Percentiles rank a stretch among this genome's conserved stretches.
phyloP scores from a whole-genome alignment of 2,888 invertebrate species.

The Phragmatobia fuliginosa region DNA sequence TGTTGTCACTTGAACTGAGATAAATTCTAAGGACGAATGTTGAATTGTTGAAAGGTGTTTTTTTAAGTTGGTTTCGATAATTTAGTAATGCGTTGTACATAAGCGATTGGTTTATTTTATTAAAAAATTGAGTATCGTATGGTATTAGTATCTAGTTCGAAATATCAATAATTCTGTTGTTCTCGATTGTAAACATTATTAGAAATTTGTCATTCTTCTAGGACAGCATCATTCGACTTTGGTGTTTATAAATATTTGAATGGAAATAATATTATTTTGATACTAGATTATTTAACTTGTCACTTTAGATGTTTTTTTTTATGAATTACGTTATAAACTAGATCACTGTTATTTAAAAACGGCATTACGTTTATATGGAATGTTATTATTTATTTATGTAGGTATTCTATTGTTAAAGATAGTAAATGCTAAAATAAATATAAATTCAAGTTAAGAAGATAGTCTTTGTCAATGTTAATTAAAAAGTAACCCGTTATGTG shows the following conservation, averaged over 20 bases:
- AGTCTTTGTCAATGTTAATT: neutral
- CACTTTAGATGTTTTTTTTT: neutral
- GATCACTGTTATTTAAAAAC: neutral
- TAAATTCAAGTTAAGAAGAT: neutral
- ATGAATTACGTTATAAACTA: neutral
- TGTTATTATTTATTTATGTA: neutral
- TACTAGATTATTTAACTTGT: neutral
- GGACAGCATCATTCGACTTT: neutral
- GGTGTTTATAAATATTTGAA: neutral
- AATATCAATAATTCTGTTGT: neutral
- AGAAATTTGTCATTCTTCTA: neutral
- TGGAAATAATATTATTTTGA: neutral
- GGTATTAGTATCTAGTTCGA: neutral
- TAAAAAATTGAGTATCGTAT: neutral
- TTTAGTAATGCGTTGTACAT: conserved; percentile 47
- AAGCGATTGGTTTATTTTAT: neutral
- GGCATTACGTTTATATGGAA: neutral
- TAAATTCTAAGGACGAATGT: conserved; percentile 58
- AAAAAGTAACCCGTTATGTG: no score
- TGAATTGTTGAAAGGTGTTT: conserved; percentile 36
- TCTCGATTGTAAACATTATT: neutral
- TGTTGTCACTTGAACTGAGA: conserved; percentile 73
- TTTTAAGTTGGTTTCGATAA: conserved; percentile 35
- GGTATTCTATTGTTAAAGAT: neutral
- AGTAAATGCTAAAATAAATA: neutral